Base-by-base conservation (phyloP, 2,113 vertebrate species). In the Macquaria ambigua region DNA sequence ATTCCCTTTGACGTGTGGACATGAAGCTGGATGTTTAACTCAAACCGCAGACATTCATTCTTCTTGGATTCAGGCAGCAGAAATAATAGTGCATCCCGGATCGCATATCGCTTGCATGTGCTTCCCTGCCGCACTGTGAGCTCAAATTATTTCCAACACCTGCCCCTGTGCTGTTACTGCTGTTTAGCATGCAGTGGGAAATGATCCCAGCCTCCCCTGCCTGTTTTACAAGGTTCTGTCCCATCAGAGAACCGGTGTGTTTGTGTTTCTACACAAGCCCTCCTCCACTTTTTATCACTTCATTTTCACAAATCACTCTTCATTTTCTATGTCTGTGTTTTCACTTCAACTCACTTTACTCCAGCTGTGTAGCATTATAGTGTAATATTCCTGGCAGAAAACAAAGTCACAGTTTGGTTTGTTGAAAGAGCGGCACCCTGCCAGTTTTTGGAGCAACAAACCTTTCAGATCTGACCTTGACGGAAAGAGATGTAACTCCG, bases 1-100 rank as follows among this genome's bases (percentile, higher is more conserved):
- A 95, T 93, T 91, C 91, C 74, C 76, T 84, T 48, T 88, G 91
- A 93, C 76, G 64, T 88, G 85, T n/a, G 77, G 83, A 94, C 90
- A 91, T 73, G 77, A 69, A 55, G 69, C 74, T 63, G 87, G 89
- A 89, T 81, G 86, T 89, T 89, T 74, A 46, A 82, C 68, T 86
- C 81, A 79, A 78, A 88, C 87, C 80, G 4, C 90, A 91, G 83
- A 86, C 77, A 52, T 79, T 79, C 67, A 12, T 16, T 80, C 80
- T 81, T 69, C 80, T 81, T 69, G 77, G 82, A 89, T 81, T 68
- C 56, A 16, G 77, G 79, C 74, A 7, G 73, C 68, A 82, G 68
- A 84, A 87, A 83, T 84, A 91, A 91, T 31, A 66, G 48, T 7
- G 25, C 75, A 77, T 71, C 52, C 34, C 71, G 63, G 64, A 82